Percentiles rank a stretch among this genome's conserved stretches.
Conservation (phyloP, 2,797 vertebrate species). For the Petrocephalus schoutedeni region DNA sequence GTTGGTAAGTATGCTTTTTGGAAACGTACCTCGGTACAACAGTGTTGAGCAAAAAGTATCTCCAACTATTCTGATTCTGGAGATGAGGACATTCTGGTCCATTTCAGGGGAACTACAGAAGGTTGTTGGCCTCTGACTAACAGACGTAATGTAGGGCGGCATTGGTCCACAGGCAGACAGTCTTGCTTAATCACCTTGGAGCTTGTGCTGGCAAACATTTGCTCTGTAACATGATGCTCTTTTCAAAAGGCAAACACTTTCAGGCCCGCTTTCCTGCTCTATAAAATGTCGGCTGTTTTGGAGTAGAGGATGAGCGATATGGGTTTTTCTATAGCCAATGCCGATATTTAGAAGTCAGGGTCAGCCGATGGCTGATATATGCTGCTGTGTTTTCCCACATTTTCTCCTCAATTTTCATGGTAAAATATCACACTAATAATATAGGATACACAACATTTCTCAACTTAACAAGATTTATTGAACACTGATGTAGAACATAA, state of each 20-base stretch:
- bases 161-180: background rate
- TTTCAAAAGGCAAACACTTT: slow-evolving; percentile 21
- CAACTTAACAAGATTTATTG: no score
- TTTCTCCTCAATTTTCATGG: no score
- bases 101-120: background rate
- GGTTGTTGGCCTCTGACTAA: background rate
- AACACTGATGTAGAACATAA: no score
- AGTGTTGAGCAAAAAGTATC: background rate
- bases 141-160: background rate
- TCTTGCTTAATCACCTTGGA: slow-evolving; percentile 18
- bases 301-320: background rate
- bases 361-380: no score
- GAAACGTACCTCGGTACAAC: background rate
- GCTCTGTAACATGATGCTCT: slow-evolving; percentile 24
- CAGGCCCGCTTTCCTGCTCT: background rate
- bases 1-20: background rate
- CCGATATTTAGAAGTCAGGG: no score
- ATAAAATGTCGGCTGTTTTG: slow-evolving; percentile 17
- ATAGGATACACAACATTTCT: no score
- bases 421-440: no score
- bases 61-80: background rate
- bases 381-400: no score
- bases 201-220: slow-evolving; percentile 18
- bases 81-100: background rate
- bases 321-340: no score